phyloP scores from a whole-genome alignment of 2,888 invertebrate species.

The Clunio marinus region DNA sequence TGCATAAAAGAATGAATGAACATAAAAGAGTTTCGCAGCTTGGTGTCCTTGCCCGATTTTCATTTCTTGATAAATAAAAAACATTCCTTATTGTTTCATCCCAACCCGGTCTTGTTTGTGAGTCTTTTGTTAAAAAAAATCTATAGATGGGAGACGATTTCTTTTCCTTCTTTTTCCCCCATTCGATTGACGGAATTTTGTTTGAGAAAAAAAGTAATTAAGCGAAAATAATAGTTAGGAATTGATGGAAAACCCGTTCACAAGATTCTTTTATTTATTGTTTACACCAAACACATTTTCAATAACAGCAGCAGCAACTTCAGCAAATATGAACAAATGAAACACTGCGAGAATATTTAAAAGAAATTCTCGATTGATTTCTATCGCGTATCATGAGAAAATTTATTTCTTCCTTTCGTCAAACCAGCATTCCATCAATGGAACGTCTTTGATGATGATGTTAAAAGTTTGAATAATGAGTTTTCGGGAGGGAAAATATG shows the following conservation, averaged over 20 bases:
- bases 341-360: too few relatives aligned
- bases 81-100: constrained; percentile 26
- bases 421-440: constrained; percentile 20
- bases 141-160: constrained; percentile 29
- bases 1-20: constrained; percentile 1
- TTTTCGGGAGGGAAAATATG: background rate
- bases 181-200: background rate
- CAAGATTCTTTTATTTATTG: background rate
- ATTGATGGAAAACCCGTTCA: constrained; percentile 31
- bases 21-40: constrained; percentile 28
- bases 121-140: constrained; percentile 18
- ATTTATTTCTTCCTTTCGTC: background rate
- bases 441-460: constrained; percentile 20
- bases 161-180: constrained; percentile 10
- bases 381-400: background rate
- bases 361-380: constrained; percentile 1
- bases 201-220: constrained; percentile 36
- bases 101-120: constrained; percentile 20
- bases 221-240: constrained; percentile 1
- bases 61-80: constrained; percentile 1
- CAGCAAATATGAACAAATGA: background rate
- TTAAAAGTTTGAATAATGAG: background rate
- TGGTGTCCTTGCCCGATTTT: constrained; percentile 20
- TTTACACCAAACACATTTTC: constrained; percentile 11
- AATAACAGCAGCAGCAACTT: background rate